Conservation (phyloP, 1,140 invertebrate species). For the Leguminivora glycinivorella region DNA sequence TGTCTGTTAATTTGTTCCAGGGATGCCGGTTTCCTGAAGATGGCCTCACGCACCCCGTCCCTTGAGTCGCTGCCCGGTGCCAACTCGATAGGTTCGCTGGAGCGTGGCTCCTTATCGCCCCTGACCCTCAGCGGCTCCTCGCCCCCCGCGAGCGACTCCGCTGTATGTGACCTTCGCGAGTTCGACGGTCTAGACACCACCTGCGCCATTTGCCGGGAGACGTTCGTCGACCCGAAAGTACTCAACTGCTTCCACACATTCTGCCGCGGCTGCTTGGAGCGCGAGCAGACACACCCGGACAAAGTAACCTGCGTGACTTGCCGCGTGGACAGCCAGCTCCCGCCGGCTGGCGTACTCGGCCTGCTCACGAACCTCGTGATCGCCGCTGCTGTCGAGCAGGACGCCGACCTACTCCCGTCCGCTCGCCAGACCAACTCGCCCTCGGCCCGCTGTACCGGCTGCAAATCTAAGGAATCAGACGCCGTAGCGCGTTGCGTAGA, state of each 20-base stretch:
- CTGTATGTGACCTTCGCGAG: constrained; percentile 84
- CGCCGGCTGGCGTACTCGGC: constrained; percentile 80
- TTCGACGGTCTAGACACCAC: constrained; percentile 81
- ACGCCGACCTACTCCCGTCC: constrained; percentile 73
- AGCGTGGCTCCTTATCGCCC: constrained; percentile 86
- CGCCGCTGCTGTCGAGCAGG: constrained; percentile 80
- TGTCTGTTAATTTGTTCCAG: constrained; percentile 66
- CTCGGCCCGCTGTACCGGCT: constrained; percentile 88
- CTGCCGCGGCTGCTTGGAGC: constrained; percentile 89
- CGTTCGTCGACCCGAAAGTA: constrained; percentile 85
- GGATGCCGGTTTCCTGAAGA: constrained; percentile 80
- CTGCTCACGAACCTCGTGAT: constrained; percentile 84
- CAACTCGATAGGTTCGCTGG: constrained; percentile 91
- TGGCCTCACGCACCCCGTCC: constrained; percentile 87
- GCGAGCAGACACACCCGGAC: constrained; percentile 85
- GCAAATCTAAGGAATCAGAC: constrained; percentile 91
- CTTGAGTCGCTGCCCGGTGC: constrained; percentile 93
- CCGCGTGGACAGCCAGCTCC: constrained; percentile 84
- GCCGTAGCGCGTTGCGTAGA: constrained; percentile 95
- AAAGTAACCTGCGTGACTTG: constrained; percentile 91
- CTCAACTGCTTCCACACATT: constrained; percentile 91
- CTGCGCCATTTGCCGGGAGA: constrained; percentile 91
- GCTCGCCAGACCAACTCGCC: constrained; percentile 71
- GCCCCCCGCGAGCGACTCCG: constrained; percentile 88
- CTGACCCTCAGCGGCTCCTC: constrained; percentile 90